phyloP scores from a whole-genome alignment of 1,140 invertebrate genomes.

The Euschistus heros region DNA sequence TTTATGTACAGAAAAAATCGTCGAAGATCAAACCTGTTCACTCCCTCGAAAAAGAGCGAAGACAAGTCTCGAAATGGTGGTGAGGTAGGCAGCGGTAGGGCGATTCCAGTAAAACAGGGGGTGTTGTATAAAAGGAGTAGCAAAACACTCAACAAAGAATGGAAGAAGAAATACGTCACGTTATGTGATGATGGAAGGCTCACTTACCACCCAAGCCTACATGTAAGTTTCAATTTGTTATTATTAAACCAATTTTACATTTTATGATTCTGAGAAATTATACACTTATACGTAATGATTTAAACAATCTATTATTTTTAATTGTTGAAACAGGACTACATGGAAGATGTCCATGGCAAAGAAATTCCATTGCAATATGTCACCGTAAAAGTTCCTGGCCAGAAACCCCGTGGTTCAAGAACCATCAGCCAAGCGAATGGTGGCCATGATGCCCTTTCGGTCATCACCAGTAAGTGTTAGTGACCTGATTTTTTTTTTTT shows the following conservation, averaged over 20 bases:
- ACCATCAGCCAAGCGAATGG: constrained; percentile 52
- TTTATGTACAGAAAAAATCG: constrained; percentile 62
- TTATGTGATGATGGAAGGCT: constrained; percentile 85
- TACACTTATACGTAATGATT: constrained; percentile 16
- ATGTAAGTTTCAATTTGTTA: constrained; percentile 48
- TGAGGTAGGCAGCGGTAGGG: constrained; percentile 85
- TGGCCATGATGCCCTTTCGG: constrained; percentile 51
- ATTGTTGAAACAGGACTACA: constrained; percentile 67
- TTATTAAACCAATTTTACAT: background rate
- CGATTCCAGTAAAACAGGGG: constrained; percentile 94
- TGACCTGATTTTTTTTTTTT: constrained; percentile 16
- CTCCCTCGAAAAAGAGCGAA: constrained; percentile 80
- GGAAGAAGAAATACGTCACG: constrained; percentile 99
- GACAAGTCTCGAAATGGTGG: constrained; percentile 65
- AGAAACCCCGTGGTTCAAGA: constrained; percentile 79
- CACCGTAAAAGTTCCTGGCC: constrained; percentile 94
- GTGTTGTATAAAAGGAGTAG: constrained; percentile 93
- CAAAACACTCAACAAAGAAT: constrained; percentile 91
- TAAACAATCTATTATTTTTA: constrained; percentile 3
- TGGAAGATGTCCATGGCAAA: constrained; percentile 94
- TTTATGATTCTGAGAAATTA: background rate
- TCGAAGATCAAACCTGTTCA: constrained; percentile 88
- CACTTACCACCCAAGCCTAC: constrained; percentile 90
- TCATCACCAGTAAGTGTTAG: constrained; percentile 37
- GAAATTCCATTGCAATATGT: constrained; percentile 93